Base-by-base conservation (phyloP, 2,797 vertebrate genomes). In the Acanthurus tractus region DNA sequence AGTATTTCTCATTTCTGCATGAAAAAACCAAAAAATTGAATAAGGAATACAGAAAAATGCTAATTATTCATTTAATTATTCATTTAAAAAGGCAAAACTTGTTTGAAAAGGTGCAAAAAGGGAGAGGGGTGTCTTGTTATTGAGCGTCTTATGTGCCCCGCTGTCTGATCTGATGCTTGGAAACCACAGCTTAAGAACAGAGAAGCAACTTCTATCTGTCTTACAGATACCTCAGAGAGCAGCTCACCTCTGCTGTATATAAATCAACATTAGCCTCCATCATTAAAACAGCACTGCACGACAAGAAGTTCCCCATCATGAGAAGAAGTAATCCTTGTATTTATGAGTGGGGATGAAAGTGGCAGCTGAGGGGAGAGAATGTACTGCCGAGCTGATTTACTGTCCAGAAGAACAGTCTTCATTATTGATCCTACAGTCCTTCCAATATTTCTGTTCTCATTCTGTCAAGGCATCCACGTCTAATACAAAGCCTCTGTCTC, bases 281-380 rank as follows among this genome's bases (percentile, higher is more conserved):
- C 79, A 66, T 81, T 77, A 86, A 89, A 87, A 48, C 48, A 3
- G 63, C 52, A 29, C 62, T 29, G 49, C 50, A 23, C 8, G 7
- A 25, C 20, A 9, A 77, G 48, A 42, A 79, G 69, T 63, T 78
- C 22, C 50, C 62, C 48, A 9, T 76, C 70, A 63, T 64, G 52
- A 81, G 45, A 54, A 63, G 70, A 14, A 25, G 64, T 79, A 79
- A 84, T 88, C 74, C 70, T 12, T 38, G 55, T 78, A 86, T 91
- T 89, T 89, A 88, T 63, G 85, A 88, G 84, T 0, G 38, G 40
- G 57, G 54, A 84, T 86, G 70, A 84, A 84, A 66, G 65, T 23
- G 53, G 56, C 77, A 74, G 58, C 62, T 46, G 73, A 70, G 62
- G 38, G 50, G 29, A 79, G 87, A 72, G 56, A 63, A 71, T 68